Conservation (phyloP, 2,113 vertebrate species). For the Tupaia tana region DNA sequence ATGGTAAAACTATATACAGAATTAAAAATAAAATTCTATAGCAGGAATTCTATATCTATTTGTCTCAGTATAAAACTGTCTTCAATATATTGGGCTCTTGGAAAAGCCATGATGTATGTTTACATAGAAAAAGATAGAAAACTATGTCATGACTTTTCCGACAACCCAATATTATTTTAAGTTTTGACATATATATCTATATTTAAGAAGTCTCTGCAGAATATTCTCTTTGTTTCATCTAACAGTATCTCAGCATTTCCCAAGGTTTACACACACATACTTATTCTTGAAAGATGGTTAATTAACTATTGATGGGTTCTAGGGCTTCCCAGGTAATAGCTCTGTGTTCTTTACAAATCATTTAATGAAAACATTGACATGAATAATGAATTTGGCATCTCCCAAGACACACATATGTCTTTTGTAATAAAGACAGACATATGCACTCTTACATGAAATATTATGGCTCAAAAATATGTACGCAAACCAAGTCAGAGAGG, state of each 20-base stretch:
- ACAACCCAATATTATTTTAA: background rate
- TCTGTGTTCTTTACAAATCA: conserved; percentile 40
- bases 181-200: background rate
- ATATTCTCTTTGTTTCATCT: background rate
- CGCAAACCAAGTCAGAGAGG: background rate
- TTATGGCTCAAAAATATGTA: background rate
- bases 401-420: conserved; percentile 31
- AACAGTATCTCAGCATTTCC: background rate
- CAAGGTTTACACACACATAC: background rate
- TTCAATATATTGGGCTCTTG: background rate
- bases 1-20: background rate
- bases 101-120: no score
- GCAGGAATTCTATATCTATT: background rate
- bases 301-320: conserved; percentile 56
- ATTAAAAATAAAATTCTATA: background rate
- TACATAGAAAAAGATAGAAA: no score
- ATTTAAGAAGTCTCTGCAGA: background rate
- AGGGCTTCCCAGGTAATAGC: conserved; percentile 25
- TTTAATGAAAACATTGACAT: conserved; percentile 66
- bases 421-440: conserved; percentile 8
- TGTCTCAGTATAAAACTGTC: background rate
- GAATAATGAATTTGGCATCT: conserved; percentile 58
- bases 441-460: background rate
- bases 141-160: no score
- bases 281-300: background rate